Conservation (phyloP, 2,888 invertebrate genomes). For the Diarsia brunnea region DNA sequence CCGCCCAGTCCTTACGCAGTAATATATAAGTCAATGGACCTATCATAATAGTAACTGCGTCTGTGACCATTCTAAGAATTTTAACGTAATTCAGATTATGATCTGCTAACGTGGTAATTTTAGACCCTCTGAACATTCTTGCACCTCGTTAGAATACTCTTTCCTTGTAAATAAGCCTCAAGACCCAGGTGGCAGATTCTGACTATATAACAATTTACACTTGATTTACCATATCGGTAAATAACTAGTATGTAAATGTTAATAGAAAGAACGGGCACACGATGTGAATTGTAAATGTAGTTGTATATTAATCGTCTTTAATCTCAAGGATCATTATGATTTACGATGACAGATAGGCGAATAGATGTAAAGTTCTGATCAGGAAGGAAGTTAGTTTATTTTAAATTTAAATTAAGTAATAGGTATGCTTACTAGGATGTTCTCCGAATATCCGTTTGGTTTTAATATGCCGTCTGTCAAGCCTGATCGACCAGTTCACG, state of each 20-base stretch:
- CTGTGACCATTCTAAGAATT: too few species aligned
- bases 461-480: not conserved
- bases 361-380: slow-evolving; percentile 1
- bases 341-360: slow-evolving; percentile 38
- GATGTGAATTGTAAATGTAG: slow-evolving; percentile 62
- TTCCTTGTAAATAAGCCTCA: not conserved
- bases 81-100: too few species aligned
- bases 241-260: slow-evolving; percentile 67
- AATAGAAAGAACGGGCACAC: slow-evolving; percentile 61
- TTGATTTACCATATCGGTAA: slow-evolving; percentile 51
- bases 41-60: too few species aligned
- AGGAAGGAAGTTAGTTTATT: slow-evolving; percentile 48
- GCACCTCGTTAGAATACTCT: not conserved
- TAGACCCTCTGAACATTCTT: too few species aligned
- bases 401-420: not conserved
- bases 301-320: slow-evolving; percentile 67
- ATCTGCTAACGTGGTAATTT: too few species aligned
- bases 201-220: slow-evolving; percentile 46
- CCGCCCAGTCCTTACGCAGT: too few species aligned
- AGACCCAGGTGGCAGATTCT: slow-evolving; percentile 45
- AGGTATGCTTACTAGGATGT: too few species aligned
- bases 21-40: too few species aligned
- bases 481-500: not conserved
- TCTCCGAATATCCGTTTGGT: not conserved
- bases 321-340: slow-evolving; percentile 69